phyloP scores from a whole-genome alignment of 2,113 vertebrate species.

The Eubucco bourcierii region DNA sequence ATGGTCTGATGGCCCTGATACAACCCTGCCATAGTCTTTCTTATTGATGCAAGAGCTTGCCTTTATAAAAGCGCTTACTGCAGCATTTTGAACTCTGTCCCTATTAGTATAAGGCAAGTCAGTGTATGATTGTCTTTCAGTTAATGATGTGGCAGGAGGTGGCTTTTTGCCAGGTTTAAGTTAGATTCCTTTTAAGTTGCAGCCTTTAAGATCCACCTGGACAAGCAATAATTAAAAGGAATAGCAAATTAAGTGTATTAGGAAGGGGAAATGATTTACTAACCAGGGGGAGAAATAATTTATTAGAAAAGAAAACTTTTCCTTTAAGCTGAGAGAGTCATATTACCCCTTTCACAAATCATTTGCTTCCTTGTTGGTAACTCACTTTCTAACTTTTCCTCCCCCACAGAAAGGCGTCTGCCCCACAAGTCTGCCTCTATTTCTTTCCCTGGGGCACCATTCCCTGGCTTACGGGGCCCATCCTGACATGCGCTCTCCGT shows the following conservation, averaged over 20 bases:
- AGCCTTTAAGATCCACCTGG: slow-evolving; percentile 61
- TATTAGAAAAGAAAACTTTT: slow-evolving; percentile 66
- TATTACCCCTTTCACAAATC: slow-evolving; percentile 54
- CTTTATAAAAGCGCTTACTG: slow-evolving; percentile 29
- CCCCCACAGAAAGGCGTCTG: neutral
- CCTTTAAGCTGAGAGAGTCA: slow-evolving; percentile 23
- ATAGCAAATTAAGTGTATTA: slow-evolving; percentile 63
- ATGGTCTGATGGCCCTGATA: neutral
- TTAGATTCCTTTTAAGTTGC: slow-evolving; percentile 24
- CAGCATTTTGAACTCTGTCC: slow-evolving; percentile 26
- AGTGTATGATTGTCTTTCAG: slow-evolving; percentile 45
- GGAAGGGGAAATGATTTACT: slow-evolving; percentile 66
- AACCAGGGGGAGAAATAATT: slow-evolving; percentile 57
- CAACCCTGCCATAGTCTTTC: neutral
- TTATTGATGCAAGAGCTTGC: neutral
- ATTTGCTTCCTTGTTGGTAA: neutral
- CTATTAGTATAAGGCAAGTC: slow-evolving; percentile 45
- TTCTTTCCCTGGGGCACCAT: slow-evolving; percentile 4
- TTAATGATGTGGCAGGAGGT: slow-evolving; percentile 41
- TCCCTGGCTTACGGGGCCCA: neutral
- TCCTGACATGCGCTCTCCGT: neutral
- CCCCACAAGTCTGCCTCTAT: neutral
- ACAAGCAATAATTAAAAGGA: slow-evolving; percentile 64
- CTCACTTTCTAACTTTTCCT: slow-evolving; percentile 15
- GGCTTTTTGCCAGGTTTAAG: slow-evolving; percentile 40